phyloP scores from a whole-genome alignment of 2,888 invertebrate species.

The Aphodius granarius region DNA sequence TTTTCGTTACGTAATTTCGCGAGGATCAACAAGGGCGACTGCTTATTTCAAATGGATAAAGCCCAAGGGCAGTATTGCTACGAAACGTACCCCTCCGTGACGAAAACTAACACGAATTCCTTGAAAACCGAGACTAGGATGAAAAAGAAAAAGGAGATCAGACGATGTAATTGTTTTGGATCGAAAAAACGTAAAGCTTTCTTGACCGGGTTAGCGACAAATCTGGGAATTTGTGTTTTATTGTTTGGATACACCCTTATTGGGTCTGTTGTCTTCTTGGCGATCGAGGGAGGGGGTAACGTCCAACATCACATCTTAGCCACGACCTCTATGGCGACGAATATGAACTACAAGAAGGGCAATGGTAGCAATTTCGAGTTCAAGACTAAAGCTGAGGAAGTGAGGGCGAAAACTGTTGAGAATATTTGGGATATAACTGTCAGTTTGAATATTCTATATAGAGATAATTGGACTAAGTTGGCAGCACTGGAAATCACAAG shows the following conservation, averaged over 20 bases:
- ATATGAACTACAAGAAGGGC: constrained; percentile 36
- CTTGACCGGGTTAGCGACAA: constrained; percentile 75
- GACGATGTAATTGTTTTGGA: constrained; percentile 47
- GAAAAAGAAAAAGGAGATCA: constrained; percentile 49
- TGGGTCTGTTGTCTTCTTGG: constrained; percentile 79
- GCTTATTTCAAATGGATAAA: constrained; percentile 43
- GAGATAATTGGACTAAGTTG: constrained; percentile 86
- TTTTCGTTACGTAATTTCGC: neutral
- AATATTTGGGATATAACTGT: constrained; percentile 92
- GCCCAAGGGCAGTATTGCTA: constrained; percentile 50
- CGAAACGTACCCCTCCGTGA: constrained; percentile 52
- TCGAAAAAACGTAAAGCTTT: constrained; percentile 57
- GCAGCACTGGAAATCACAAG: constrained; percentile 77
- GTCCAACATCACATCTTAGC: constrained; percentile 56
- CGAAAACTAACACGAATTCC: constrained; percentile 46
- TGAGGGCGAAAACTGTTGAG: constrained; percentile 73
- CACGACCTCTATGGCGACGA: constrained; percentile 54
- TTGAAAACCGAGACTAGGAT: constrained; percentile 52
- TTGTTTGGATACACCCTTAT: constrained; percentile 78
- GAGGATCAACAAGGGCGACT: neutral
- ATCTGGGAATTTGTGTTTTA: constrained; percentile 79
- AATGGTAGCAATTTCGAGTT: constrained; percentile 20
- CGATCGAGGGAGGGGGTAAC: constrained; percentile 70
- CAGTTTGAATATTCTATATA: constrained; percentile 83
- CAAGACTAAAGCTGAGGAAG: constrained; percentile 58